These are phyloP conservation scores for Diuraphis noxia DNA, from an alignment of 1,140 invertebrate genomes.

Conservation along the genomic window DNA sequence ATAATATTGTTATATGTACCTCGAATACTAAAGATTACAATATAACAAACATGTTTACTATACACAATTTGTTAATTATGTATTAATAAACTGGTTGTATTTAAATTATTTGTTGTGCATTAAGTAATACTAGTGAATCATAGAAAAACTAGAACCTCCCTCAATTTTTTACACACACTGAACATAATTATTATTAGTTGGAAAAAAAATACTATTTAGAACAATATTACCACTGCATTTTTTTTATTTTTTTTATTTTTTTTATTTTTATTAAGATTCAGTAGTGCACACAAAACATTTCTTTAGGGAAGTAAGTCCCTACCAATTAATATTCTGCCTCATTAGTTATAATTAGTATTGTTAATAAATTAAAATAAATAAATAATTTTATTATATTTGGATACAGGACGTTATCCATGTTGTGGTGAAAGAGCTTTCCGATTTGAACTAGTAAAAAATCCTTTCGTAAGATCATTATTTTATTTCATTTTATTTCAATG, in stretches of 20 bases:
- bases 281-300: neutral
- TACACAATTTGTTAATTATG: neutral
- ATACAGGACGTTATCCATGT: conserved; percentile 49
- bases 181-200: too few species aligned
- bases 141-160: neutral
- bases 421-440: conserved; percentile 42
- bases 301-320: neutral
- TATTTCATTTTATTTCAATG: neutral
- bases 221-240: too few species aligned
- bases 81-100: neutral
- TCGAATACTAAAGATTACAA: neutral
- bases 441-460: conserved; percentile 43
- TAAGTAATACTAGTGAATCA: neutral
- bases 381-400: neutral
- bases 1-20: neutral
- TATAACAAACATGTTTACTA: neutral
- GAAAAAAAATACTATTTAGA: too few species aligned
- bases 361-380: neutral
- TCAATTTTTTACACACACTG: too few species aligned
- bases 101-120: neutral
- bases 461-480: neutral
- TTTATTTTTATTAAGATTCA: neutral
- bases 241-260: too few species aligned
- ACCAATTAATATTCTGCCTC: neutral
- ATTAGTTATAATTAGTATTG: neutral